A percentile compares a stretch with the other conserved stretches of the same genome.
Conservation (phyloP, 2,888 invertebrate species). For the Pammene fasciana region DNA sequence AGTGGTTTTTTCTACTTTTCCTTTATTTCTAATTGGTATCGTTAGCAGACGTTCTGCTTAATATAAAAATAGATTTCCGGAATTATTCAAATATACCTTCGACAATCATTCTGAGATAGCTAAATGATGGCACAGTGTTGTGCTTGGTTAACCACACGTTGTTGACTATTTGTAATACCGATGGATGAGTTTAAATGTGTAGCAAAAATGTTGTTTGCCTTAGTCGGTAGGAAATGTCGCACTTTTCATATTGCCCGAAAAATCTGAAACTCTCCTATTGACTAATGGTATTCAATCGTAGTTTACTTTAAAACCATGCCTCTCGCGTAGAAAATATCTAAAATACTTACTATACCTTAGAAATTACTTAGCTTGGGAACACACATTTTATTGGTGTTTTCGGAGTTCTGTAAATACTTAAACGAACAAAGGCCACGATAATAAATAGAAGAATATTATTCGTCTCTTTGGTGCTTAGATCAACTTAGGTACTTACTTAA, state of each 20-base stretch:
- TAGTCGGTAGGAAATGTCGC: slow-evolving; percentile 1
- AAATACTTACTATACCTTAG: background rate
- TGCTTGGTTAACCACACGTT: slow-evolving; percentile 13
- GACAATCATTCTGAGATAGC: background rate
- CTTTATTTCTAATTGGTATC: no score
- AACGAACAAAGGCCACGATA: background rate
- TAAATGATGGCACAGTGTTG: background rate
- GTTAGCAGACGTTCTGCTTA: no score
- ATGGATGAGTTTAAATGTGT: slow-evolving; percentile 35
- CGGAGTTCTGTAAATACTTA: background rate
- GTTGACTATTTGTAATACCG: slow-evolving; percentile 40
- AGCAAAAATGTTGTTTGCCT: slow-evolving; percentile 18
- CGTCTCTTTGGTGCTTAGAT: background rate
- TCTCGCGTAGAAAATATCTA: background rate
- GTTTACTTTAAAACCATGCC: background rate
- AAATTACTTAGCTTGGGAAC: background rate
- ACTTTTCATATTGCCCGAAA: no score
- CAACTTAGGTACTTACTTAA: background rate
- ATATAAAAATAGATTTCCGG: no score
- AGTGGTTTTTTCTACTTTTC: no score
- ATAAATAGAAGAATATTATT: slow-evolving; percentile 4
- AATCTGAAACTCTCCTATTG: no score
- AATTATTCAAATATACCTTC: no score
- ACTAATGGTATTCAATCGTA: background rate
- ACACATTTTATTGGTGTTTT: background rate